Evolutionary conservation across 2,113 vertebrate genomes (phyloP), one percentile per base, ranked within the genome.

Genomic region (Sturnira hondurensis): DNA sequence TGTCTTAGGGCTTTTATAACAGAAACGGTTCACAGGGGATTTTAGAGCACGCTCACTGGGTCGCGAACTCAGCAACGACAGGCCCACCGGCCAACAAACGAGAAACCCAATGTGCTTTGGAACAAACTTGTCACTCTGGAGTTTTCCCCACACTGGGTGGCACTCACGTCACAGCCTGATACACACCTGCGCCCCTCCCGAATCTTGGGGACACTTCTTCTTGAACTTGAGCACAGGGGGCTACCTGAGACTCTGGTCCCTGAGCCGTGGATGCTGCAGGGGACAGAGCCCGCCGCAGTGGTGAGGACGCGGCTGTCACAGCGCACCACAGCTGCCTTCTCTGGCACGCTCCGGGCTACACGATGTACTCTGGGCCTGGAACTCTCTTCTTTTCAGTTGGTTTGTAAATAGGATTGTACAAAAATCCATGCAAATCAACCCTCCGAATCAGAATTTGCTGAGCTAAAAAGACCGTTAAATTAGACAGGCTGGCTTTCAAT

Each of bases 391-490:
- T 89, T 81, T 56, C 82, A 85, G 87, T 56, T 88, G 85, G 91
- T 95, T 97, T 97, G 96, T 96, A 96, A 97, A 80, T 63, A 96
- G 92, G 10, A 54, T 78, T 97, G 96, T 86, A 94, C 96, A 97
- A 93, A 97, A 97, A 94, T 96, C 97, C 89, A 56, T 98, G 96
- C 94, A 96, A 96, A 98, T 85, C 71, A 96, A 94, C 92, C 68
- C 95, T 97, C 11, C 12, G 84, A 87, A 97, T 96, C 96, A 97
- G 97, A 94, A 96, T 97, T 76, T 81, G 83, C 96, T 95, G 92
- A 97, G 96, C 95, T 98, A 84, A 97, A 97, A 98, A 96, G 96
- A 95, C 93, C 91, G 83, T 95, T 97, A 97, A 98, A 98, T 97
- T 93, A 97, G 95, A 89, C 76, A 93, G 83, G 73, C 94, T 71